phyloP scores from a whole-genome alignment of 2,113 vertebrate species.

The Leiothrix lutea region DNA sequence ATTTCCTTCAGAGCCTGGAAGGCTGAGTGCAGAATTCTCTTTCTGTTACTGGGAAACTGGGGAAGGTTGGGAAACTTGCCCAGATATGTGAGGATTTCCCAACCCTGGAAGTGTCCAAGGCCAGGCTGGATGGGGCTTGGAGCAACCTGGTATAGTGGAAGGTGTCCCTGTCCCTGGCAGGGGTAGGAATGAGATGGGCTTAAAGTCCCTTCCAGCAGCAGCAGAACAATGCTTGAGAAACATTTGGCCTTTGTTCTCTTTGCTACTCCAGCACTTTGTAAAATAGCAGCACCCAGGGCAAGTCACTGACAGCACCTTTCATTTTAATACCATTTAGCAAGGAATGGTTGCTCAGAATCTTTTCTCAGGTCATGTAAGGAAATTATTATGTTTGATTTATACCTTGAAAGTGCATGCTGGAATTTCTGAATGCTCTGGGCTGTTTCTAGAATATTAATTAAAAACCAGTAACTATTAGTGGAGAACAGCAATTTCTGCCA shows the following conservation, averaged over 20 bases:
- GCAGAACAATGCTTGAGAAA: background rate
- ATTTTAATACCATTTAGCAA: accelerated
- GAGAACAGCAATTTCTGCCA: background rate
- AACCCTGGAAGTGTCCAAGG: background rate
- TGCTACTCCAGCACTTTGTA: too few species aligned
- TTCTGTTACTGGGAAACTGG: background rate
- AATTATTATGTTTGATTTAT: background rate
- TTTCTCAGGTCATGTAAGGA: background rate
- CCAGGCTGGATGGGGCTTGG: background rate
- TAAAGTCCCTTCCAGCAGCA: background rate
- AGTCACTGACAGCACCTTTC: background rate
- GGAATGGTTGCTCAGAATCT: background rate
- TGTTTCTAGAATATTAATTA: background rate
- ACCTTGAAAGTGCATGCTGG: background rate
- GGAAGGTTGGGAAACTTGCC: background rate
- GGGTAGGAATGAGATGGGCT: background rate
- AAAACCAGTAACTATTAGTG: background rate
- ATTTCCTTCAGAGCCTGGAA: background rate
- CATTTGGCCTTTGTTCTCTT: background rate
- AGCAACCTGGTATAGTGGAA: background rate
- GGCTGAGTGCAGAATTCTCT: background rate
- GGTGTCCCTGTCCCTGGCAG: background rate
- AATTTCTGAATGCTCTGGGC: background rate
- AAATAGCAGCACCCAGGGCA: accelerated
- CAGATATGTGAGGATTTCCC: background rate